Evolutionary conservation across 2,888 invertebrate species (phyloP), one percentile per base, ranked within the genome.

Genomic region (Meta bourneti): DNA sequence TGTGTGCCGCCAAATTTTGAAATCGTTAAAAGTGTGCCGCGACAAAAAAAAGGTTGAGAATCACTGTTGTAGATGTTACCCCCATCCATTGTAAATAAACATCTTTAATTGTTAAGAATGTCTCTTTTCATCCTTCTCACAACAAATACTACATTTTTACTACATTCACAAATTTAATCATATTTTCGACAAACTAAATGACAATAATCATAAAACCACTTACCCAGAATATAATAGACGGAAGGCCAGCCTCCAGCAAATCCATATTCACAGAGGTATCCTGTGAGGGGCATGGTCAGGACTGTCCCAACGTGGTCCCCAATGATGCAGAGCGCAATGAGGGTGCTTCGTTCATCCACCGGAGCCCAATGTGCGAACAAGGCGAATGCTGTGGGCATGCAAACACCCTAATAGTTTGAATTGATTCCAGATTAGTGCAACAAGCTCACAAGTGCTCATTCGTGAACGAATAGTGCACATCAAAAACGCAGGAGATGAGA

Each of bases 231-330:
- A 54, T 93, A 93, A 83, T 93, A 93, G 11, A 93, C 93, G 8
- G 93, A 91, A 4, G 93, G 93, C 93, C 93, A 93, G 6, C 93
- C 93, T 20, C 91, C 93, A 8, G 89, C 81, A 52, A 92, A 93
- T n/a, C 90, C 89, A n/a, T 89, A n/a, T 19, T 89, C 81, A 48
- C 90, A 91, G 13, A 93, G 91, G 54, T 93, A 93, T 20, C 93
- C 93, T 4, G 92, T 83, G 5, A 93, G 71, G 0, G 92, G 90
- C 92, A 92, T 92, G 54, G 92, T 79, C 13, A 92, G 20, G 1
- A 92, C 80, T 8, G 92, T 92, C 4, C 92, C 92, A 0, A 92
- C 70, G n/a, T 90, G 78, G 54, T 92, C 90, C 6, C 92, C 92
- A 9, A 90, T 75, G 9, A 90, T n/a, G 34, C 90, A 92, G 7